These are phyloP conservation scores for Hesperophylax magnus DNA, from an alignment of 1,140 invertebrate species.

Conservation along the genomic window DNA sequence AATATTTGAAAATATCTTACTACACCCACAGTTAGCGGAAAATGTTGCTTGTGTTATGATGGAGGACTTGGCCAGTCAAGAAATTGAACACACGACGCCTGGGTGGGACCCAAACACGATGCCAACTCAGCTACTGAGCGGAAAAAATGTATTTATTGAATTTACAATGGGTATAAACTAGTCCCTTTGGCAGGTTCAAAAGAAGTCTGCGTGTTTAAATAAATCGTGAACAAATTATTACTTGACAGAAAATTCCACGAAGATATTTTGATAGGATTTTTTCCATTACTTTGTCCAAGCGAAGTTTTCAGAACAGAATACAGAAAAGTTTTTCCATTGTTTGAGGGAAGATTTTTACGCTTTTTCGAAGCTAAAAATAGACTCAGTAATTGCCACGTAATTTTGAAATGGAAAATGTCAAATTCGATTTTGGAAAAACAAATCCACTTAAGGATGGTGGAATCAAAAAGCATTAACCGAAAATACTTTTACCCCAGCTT, in stretches of 20 bases:
- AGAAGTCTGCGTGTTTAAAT: constrained; percentile 2
- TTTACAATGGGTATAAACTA: too few species aligned
- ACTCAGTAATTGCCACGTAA: constrained; percentile 1
- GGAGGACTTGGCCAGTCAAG: too few species aligned
- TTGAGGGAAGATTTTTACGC: not conserved
- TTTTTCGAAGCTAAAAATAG: constrained; percentile 1
- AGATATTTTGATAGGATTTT: constrained; percentile 32
- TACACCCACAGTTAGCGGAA: too few species aligned
- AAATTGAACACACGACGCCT: too few species aligned
- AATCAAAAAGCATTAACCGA: too few species aligned
- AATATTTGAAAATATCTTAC: too few species aligned
- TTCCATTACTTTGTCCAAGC: not conserved
- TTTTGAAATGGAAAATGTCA: constrained; percentile 1
- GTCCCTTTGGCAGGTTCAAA: not conserved
- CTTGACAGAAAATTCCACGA: constrained; percentile 13
- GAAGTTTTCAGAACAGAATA: not conserved
- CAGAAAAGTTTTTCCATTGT: constrained; percentile 32
- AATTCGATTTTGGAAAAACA: not conserved
- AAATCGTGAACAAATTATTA: constrained; percentile 14
- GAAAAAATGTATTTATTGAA: too few species aligned
- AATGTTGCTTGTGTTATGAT: too few species aligned
- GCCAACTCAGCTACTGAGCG: too few species aligned
- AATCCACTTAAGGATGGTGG: too few species aligned
- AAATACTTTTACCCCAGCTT: too few species aligned
- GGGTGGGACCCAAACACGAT: too few species aligned